Evolutionary conservation across 2,113 vertebrate genomes (phyloP), one percentile per base, ranked within the genome.

Genomic region (Cyprichromis sp.): DNA sequence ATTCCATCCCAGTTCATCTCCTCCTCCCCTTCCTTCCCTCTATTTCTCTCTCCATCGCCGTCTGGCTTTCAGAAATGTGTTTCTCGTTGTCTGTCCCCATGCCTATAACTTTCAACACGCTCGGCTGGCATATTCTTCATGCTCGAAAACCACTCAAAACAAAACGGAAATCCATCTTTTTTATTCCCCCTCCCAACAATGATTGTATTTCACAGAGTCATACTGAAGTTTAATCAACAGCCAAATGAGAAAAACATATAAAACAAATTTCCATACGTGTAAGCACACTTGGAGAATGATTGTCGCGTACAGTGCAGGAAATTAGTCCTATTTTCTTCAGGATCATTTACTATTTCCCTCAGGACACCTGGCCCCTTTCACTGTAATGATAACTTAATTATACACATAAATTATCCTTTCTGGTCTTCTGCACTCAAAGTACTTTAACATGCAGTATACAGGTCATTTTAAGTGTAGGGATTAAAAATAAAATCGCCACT

Each of bases 61-160:
- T 95, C 94, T 95, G 89, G 83, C 84, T 93, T 93, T 90, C 81
- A 85, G 91, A 84, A 96, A 95, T 96, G 89, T 96, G 96, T 92
- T 96, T 96, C 95, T 96, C 90, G 87, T 95, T 95, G 93, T 95
- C 94, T 93, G 87, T 93, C 88, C 87, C 79, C 61, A 40, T 82
- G 92, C 88, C 89, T 91, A 80, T 83, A 88, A 93, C 88, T 90
- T 88, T 93, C 89, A 91, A 63, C 80, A 82, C 85, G 86, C 93
- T 92, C 57, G 83, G 91, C 91, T 63, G 59, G 92, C 91, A 91
- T 93, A 90, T 84, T 95, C 90, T 86, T 85, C 19, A 38, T 47
- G 82, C 87, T 85, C 54, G 8, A 92, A 94, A 95, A 94, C 90
- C 85, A 85, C 92, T 89, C 83, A 86, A 89, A 94, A 91, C 86